phyloP scores from a whole-genome alignment of 2,888 invertebrate genomes.

The Netelia inedita region DNA sequence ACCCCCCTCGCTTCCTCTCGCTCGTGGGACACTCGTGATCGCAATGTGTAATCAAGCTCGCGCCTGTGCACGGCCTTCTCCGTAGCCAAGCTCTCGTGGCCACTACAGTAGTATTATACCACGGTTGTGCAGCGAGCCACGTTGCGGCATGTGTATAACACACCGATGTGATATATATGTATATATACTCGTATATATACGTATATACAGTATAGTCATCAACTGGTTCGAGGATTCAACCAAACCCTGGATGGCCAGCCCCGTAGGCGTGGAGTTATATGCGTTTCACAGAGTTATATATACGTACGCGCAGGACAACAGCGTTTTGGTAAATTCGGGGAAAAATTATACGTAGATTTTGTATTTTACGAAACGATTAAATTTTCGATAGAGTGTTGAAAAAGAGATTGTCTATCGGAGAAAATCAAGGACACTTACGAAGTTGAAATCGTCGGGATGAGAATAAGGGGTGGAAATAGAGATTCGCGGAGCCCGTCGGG shows the following conservation, averaged over 20 bases:
- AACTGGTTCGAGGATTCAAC: conserved; percentile 42
- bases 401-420: no score
- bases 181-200: background rate
- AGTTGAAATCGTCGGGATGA: no score
- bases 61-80: conserved; percentile 70
- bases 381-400: no score
- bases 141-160: conserved; percentile 11
- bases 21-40: conserved; percentile 83
- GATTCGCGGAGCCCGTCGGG: no score
- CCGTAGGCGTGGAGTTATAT: conserved; percentile 16
- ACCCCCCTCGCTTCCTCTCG: conserved; percentile 63
- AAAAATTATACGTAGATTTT: no score
- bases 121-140: conserved; percentile 43
- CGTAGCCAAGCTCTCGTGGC: conserved; percentile 44
- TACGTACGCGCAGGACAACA: background rate
- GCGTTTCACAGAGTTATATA: background rate
- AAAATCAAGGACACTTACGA: no score
- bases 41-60: conserved; percentile 84
- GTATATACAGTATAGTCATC: conserved; percentile 27
- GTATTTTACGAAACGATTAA: no score
- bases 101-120: conserved; percentile 55
- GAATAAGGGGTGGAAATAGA: no score
- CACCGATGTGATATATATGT: background rate
- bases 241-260: conserved; percentile 19
- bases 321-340: no score